Conservation (phyloP, 2,797 vertebrate species). For the Harpagifer antarcticus region DNA sequence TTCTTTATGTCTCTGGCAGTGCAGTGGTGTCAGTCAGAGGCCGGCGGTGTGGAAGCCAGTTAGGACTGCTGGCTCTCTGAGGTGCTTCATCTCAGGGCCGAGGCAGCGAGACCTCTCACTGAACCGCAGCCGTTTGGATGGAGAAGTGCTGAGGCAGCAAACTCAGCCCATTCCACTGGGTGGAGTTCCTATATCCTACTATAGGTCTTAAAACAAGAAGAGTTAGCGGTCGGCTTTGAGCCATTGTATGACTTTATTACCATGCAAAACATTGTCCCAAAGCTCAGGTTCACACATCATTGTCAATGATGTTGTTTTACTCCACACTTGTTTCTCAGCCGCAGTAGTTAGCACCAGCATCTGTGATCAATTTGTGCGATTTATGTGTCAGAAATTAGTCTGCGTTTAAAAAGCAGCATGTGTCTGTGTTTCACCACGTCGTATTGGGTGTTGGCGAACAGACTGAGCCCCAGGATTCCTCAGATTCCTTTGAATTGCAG, state of each 20-base stretch:
- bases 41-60: slow-evolving; percentile 54
- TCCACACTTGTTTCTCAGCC: slow-evolving; percentile 55
- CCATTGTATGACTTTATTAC: slow-evolving; percentile 54
- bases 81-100: slow-evolving; percentile 74
- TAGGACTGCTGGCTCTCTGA: slow-evolving; percentile 70
- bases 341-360: slow-evolving; percentile 58
- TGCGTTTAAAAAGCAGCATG: slow-evolving; percentile 61
- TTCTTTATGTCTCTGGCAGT: slow-evolving; percentile 73
- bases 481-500: slow-evolving; percentile 64
- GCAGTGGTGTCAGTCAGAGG: slow-evolving; percentile 68
- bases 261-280: slow-evolving; percentile 50
- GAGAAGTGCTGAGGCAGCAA: slow-evolving; percentile 77
- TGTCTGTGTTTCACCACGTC: slow-evolving; percentile 61
- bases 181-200: slow-evolving; percentile 62
- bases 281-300: slow-evolving; percentile 61
- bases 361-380: slow-evolving; percentile 70
- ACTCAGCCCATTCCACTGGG: slow-evolving; percentile 60
- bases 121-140: slow-evolving; percentile 77
- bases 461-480: slow-evolving; percentile 65
- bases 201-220: slow-evolving; percentile 58
- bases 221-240: slow-evolving; percentile 32
- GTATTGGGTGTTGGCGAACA: slow-evolving; percentile 56
- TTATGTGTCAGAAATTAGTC: slow-evolving; percentile 66
- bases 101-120: slow-evolving; percentile 75
- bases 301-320: slow-evolving; percentile 57